Percentiles rank a stretch among this genome's conserved stretches.
These are phyloP conservation scores for Eurystomus gularis DNA, from an alignment of 2,113 vertebrate species.

Conservation along the genomic window DNA sequence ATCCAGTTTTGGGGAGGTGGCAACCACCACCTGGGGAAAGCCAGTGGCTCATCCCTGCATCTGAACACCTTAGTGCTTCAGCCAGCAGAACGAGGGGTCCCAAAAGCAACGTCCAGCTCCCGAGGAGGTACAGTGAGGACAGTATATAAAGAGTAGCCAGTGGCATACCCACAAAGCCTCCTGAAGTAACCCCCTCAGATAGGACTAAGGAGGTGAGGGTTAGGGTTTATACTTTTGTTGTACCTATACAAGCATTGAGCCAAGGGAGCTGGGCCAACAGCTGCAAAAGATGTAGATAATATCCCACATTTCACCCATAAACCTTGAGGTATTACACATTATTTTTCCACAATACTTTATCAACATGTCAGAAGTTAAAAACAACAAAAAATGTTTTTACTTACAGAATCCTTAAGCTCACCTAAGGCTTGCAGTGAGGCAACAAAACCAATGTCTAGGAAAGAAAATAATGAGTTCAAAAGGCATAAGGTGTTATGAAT, in stretches of 20 bases:
- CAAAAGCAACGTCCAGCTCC: background rate
- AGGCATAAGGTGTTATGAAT: background rate
- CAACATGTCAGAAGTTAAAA: background rate
- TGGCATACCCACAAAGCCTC: background rate
- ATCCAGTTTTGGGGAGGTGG: background rate
- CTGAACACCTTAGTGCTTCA: background rate
- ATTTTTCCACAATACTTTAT: background rate
- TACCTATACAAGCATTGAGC: background rate
- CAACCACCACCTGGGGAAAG: background rate
- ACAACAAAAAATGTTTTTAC: background rate
- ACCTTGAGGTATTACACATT: background rate
- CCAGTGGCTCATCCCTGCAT: background rate
- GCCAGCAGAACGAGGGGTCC: background rate
- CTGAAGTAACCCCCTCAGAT: rapidly evolving
- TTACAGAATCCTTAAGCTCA: background rate
- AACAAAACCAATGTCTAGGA: background rate
- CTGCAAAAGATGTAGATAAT: background rate
- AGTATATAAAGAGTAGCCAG: background rate
- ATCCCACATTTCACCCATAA: background rate
- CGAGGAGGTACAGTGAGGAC: background rate
- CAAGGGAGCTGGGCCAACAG: background rate
- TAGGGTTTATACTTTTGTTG: background rate
- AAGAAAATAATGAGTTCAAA: background rate
- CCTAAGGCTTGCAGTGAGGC: background rate
- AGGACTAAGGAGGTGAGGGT: background rate